These are phyloP conservation scores for Zeuzera pyrina DNA, from an alignment of 2,888 invertebrate genomes.

Conservation along the genomic window DNA sequence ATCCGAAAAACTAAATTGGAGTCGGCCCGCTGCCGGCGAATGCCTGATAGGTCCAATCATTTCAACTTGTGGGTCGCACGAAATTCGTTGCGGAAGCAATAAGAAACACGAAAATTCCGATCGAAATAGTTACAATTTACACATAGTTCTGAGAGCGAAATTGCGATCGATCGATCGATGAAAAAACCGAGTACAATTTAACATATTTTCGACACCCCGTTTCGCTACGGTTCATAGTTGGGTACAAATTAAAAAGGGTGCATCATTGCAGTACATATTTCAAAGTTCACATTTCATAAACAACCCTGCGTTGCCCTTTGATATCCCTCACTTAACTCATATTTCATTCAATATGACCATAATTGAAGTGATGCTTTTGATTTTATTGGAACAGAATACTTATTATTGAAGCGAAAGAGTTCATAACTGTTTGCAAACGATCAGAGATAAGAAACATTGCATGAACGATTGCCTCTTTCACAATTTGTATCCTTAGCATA, in stretches of 20 bases:
- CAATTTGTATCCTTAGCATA: conserved; percentile 71
- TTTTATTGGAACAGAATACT: conserved; percentile 45
- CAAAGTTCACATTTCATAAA: conserved; percentile 66
- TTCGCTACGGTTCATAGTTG: conserved; percentile 60
- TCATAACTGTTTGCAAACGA: conserved; percentile 35
- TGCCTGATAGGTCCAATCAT: conserved; percentile 69
- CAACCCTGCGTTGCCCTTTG: conserved; percentile 65
- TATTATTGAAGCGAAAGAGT: conserved; percentile 41
- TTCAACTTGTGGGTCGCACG: conserved; percentile 68
- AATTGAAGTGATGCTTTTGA: conserved; percentile 56
- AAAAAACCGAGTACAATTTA: conserved; percentile 29
- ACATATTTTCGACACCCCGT: conserved; percentile 41
- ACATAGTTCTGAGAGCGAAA: conserved; percentile 36
- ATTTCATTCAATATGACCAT: conserved; percentile 71
- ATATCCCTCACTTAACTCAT: conserved; percentile 72
- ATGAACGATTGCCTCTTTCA: conserved; percentile 70
- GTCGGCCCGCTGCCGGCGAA: conserved; percentile 68
- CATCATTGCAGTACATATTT: conserved; percentile 57
- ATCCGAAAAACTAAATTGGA: conserved; percentile 73
- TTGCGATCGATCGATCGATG: conserved; percentile 29
- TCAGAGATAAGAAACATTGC: conserved; percentile 44
- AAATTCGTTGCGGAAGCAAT: conserved; percentile 73
- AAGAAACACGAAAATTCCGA: conserved; percentile 66
- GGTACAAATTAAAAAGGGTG: conserved; percentile 71
- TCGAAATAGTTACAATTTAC: conserved; percentile 52